Evolutionary conservation across 2,797 vertebrate genomes (phyloP).

Genomic region (Pristis pectinata): DNA sequence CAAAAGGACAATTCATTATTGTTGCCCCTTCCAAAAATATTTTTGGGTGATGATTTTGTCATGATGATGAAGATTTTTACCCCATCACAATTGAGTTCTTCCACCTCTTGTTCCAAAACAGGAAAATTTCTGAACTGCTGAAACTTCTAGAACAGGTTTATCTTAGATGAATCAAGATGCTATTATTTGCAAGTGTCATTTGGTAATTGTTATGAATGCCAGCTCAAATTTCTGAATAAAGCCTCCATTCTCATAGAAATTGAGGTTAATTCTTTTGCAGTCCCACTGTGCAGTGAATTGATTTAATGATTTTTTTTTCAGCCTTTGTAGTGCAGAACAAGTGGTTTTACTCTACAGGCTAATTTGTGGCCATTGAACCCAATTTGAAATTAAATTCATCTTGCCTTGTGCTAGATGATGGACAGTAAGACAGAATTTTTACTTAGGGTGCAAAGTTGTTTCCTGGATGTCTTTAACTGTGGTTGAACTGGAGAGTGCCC

Average conservation of each 20-base stretch:
- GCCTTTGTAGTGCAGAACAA: background rate
- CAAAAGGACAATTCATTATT: background rate
- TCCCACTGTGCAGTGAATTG: background rate
- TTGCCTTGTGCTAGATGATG: background rate
- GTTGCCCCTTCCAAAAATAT: background rate
- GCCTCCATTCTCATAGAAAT: background rate
- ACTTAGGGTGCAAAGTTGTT: background rate
- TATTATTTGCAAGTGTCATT: background rate
- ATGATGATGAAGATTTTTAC: background rate
- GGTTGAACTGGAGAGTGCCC: background rate
- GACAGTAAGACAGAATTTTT: background rate
- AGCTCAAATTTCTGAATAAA: background rate
- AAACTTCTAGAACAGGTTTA: background rate
- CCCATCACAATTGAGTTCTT: background rate
- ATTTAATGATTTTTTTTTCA: background rate
- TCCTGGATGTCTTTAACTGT: background rate
- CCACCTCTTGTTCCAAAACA: constrained; percentile 4
- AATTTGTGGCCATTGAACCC: background rate
- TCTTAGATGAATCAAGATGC: background rate
- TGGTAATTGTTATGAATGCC: background rate
- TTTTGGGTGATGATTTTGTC: background rate
- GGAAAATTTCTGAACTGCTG: background rate
- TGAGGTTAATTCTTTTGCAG: background rate
- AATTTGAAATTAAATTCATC: background rate
- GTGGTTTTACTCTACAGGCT: background rate